These are phyloP conservation scores for Macropis europaea DNA, from an alignment of 2,888 invertebrate genomes.

Conservation along the genomic window DNA sequence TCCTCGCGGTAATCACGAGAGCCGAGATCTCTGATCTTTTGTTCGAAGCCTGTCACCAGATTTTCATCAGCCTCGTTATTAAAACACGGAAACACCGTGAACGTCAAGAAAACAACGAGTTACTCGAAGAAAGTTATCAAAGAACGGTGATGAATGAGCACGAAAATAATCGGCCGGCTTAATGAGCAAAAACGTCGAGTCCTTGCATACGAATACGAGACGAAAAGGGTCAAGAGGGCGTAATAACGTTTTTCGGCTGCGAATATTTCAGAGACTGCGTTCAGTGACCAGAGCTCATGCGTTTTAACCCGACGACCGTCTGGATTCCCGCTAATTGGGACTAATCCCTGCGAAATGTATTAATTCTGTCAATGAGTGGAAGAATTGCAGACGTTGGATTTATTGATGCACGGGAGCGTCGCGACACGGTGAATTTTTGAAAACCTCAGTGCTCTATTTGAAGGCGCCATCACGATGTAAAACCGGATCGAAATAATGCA, in stretches of 20 bases:
- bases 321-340: not conserved
- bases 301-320: not conserved
- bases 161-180: not conserved
- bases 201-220: not conserved
- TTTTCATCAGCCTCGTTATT: not conserved
- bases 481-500: no score
- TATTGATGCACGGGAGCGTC: not conserved
- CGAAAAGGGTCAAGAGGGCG: not conserved
- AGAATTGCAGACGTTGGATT: not conserved
- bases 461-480: no score
- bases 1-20: not conserved
- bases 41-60: not conserved
- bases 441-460: no score
- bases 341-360: not conserved
- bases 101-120: not conserved
- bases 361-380: no score
- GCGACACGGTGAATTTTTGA: no score
- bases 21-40: not conserved
- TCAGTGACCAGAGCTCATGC: not conserved
- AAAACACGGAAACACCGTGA: not conserved
- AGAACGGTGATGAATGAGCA: not conserved
- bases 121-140: conserved; percentile 12
- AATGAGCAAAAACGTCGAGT: not conserved
- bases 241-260: not conserved
- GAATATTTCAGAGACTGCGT: not conserved